Percentiles rank a stretch among this genome's conserved stretches.
Evolutionary conservation across 2,797 vertebrate genomes (phyloP).

Genomic region (Gambusia yucatana): DNA sequence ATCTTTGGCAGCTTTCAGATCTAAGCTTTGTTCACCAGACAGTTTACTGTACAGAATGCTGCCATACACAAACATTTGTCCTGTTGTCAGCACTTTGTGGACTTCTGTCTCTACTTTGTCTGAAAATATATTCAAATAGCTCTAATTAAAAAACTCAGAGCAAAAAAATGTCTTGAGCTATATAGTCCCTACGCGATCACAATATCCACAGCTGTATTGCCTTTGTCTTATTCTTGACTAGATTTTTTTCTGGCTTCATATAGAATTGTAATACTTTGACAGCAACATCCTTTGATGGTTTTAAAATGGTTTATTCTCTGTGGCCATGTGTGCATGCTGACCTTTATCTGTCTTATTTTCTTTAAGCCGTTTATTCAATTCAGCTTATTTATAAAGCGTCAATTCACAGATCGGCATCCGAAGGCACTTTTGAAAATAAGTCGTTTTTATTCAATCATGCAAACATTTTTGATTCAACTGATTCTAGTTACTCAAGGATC

Average conservation of each 20-base stretch:
- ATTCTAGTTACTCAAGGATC: too few relatives aligned
- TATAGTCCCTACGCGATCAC: neutral
- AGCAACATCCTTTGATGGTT: neutral
- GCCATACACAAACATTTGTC: neutral
- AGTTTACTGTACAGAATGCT: neutral
- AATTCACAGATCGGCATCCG: neutral
- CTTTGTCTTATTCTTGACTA: neutral
- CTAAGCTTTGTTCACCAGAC: neutral
- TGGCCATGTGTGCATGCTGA: neutral
- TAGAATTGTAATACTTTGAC: neutral
- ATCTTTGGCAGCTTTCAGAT: neutral
- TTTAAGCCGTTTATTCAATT: neutral
- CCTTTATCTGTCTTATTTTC: neutral
- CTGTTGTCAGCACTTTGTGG: neutral
- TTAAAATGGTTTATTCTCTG: neutral
- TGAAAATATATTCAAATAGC: conserved; percentile 9
- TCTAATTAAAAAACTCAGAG: neutral
- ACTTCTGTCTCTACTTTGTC: neutral
- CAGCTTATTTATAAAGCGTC: neutral
- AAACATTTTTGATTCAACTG: neutral
- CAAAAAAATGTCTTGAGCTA: neutral
- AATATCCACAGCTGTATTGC: neutral
- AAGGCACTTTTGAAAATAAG: neutral
- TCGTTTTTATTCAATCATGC: neutral
- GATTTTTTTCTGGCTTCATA: neutral